Percentiles rank a stretch among this genome's conserved stretches.
Conservation (phyloP, 2,888 invertebrate species). For the Salpingus planirostris region DNA sequence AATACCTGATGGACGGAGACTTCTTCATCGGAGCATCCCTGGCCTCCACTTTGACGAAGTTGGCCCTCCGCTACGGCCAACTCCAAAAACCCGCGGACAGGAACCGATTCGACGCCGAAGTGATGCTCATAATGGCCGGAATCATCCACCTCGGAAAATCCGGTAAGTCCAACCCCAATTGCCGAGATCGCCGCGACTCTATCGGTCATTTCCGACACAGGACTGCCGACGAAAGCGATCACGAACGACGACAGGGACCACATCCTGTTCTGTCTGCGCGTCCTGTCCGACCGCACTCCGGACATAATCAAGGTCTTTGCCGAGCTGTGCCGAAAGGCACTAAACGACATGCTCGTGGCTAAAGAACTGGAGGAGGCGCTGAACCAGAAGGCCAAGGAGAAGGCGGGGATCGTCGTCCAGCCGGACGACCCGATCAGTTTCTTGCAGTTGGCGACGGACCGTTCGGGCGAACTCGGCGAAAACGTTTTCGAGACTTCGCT, state of each 20-base stretch:
- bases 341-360: slow-evolving; percentile 75
- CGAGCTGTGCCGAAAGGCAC: slow-evolving; percentile 62
- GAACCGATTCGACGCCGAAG: slow-evolving; percentile 63
- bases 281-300: slow-evolving; percentile 59
- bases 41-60: slow-evolving; percentile 83
- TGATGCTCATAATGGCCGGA: slow-evolving; percentile 81
- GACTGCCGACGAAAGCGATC: slow-evolving; percentile 62
- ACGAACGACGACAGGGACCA: slow-evolving; percentile 96
- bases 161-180: slow-evolving; percentile 35
- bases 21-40: slow-evolving; percentile 92
- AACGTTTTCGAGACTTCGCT: slow-evolving; percentile 94
- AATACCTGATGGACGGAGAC: slow-evolving; percentile 88
- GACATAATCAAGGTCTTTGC: slow-evolving; percentile 64
- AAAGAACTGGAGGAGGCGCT: slow-evolving; percentile 64
- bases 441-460: slow-evolving; percentile 60
- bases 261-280: slow-evolving; percentile 71
- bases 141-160: slow-evolving; percentile 82
- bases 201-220: slow-evolving; percentile 19
- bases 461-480: slow-evolving; percentile 47
- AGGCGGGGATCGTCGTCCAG: slow-evolving; percentile 60
- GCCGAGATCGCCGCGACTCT: background rate
- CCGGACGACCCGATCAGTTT: slow-evolving; percentile 82
- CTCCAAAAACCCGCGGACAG: slow-evolving; percentile 37
- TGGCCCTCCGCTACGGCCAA: slow-evolving; percentile 65
- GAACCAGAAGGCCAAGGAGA: slow-evolving; percentile 55